Percentiles rank a stretch among this genome's conserved stretches.
Evolutionary conservation across 1,140 invertebrate genomes (phyloP).

Genomic region (Lordiphosa mommai): DNA sequence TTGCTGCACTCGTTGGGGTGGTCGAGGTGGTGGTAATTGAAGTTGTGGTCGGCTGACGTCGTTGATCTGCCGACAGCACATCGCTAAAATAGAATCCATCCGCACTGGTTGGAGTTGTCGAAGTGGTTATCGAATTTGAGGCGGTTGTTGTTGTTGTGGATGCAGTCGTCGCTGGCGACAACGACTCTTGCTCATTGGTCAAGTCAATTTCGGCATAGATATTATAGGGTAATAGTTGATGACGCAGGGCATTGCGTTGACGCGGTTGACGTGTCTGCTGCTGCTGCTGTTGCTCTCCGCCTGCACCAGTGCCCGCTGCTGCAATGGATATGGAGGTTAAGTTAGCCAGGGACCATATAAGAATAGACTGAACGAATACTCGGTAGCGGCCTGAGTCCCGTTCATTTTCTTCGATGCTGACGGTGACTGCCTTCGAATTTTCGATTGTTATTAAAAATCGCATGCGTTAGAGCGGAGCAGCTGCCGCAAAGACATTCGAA

Average conservation of each 20-base stretch:
- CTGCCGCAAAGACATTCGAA: no score
- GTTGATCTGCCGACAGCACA: background rate
- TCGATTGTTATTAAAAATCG: no score
- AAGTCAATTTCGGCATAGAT: conserved; percentile 61
- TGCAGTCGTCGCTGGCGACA: no score
- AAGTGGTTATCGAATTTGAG: background rate
- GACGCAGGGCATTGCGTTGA: conserved; percentile 30
- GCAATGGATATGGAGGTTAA: background rate
- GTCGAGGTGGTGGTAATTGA: background rate
- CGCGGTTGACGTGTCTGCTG: conserved; percentile 19
- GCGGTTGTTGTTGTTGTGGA: background rate
- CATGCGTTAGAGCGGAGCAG: no score
- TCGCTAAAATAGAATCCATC: background rate
- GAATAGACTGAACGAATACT: no score
- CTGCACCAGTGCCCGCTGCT: background rate
- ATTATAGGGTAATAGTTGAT: conserved; percentile 41
- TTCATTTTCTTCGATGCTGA: no score
- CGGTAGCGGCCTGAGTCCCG: no score
- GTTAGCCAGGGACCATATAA: no score
- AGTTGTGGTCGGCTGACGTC: background rate
- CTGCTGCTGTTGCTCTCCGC: background rate
- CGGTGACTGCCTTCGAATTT: no score
- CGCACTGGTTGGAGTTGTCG: no score
- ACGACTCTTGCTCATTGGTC: conserved; percentile 48
- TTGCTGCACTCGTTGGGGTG: background rate